These are phyloP conservation scores for Brachionus angularis DNA, from an alignment of 1,140 invertebrate genomes.

Conservation along the genomic window DNA sequence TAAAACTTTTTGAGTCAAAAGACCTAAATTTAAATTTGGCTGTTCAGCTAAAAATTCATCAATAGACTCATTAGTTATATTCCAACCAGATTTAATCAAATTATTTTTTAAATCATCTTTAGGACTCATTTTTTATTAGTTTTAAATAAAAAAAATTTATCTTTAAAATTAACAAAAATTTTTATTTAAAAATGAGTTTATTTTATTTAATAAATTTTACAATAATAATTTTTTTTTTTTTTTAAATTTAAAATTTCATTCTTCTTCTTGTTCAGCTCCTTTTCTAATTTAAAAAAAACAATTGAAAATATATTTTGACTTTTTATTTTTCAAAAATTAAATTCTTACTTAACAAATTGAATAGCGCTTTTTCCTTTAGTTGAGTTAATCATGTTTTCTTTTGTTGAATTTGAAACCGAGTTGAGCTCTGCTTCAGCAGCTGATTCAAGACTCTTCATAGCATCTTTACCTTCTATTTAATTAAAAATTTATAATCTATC, in stretches of 20 bases:
- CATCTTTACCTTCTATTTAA: constrained; percentile 9
- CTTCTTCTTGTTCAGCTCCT: constrained; percentile 2
- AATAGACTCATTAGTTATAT: neutral
- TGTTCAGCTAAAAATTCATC: constrained; percentile 13
- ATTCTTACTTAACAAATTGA: constrained; percentile 32
- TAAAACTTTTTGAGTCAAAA: constrained; percentile 4
- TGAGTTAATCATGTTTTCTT: neutral
- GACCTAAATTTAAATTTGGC: neutral
- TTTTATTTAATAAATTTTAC: too few species aligned
- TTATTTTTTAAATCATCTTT: neutral
- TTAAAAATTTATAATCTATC: neutral
- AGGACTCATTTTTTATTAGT: constrained; percentile 2
- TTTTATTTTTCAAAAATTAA: too few species aligned
- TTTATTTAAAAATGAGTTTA: too few species aligned
- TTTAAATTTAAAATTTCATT: too few species aligned
- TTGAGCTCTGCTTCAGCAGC: constrained; percentile 7
- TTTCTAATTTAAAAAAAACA: neutral
- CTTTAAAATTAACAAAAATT: too few species aligned
- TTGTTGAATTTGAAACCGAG: neutral
- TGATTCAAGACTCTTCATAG: constrained; percentile 28
- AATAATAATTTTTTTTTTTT: too few species aligned
- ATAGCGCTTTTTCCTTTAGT: neutral
- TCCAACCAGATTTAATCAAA: neutral
- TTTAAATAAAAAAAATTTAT: too few species aligned
- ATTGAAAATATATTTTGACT: neutral